Evolutionary conservation across 2,888 invertebrate species (phyloP), one percentile per base, ranked within the genome.

Genomic region (Ectemnius cavifrons): DNA sequence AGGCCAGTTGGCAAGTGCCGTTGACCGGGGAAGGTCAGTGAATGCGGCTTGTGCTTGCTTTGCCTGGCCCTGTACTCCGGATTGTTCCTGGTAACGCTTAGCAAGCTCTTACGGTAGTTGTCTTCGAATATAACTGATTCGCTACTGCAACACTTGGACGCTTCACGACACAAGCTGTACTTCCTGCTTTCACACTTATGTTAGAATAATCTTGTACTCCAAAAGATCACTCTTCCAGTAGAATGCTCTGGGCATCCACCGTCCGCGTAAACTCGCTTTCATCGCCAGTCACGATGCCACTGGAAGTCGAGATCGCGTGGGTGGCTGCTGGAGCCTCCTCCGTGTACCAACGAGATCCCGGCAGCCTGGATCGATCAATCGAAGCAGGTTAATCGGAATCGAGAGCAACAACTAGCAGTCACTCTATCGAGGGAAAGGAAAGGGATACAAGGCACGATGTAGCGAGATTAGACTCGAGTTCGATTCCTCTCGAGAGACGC

Each of bases 11-110:
- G 27, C 27, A 4, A 14, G 63, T 60, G 72, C 84, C 87, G 87
- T 83, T 89, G 88, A 88, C 89, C 88, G 81, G 83, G 82, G 86
- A 87, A 89, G 89, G 88, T 84, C 88, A 86, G 78, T 67, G 69
- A 60, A 78, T 79, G 74, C 64, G 68, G 60, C 37, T 4, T 37
- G 8, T 23, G 37, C 37, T 4, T 6, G 37, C 37, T 4, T 37
- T 4, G 37, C 37, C 37, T 73, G 70, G 62, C 72, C 65, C 67
- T 72, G 65, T 77, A 77, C 67, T 71, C 67, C 67, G 71, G 57
- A 63, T 69, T 65, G 63, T 67, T 77, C 66, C 70, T 62, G 73
- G 62, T 60, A 62, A 64, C 60, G 57, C 56, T 71, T 67, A 63
- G 58, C 71, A 73, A 80, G 78, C 59, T 52, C 52, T 73, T 69